phyloP scores from a whole-genome alignment of 2,888 invertebrate species.

The Ormyrus pomaceus region DNA sequence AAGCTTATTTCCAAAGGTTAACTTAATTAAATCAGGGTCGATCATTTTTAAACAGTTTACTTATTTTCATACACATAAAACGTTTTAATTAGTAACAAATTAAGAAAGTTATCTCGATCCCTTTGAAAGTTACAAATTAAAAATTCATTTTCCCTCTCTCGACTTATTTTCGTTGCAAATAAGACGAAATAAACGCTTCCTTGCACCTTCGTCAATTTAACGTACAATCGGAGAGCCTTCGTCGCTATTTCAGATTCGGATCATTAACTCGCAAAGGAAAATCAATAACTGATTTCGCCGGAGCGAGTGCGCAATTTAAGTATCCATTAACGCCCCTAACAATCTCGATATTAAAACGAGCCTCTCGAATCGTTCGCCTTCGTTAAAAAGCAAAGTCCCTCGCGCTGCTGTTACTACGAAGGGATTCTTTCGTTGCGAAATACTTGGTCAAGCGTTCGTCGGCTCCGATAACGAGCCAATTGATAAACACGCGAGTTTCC shows the following conservation, averaged over 20 bases:
- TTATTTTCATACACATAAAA: no score
- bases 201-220: no score
- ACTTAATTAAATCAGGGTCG: no score
- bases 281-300: slow-evolving; percentile 4
- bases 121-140: no score
- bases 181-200: no score
- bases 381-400: slow-evolving; percentile 17
- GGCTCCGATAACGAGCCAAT: slow-evolving; percentile 25
- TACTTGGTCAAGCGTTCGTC: background rate
- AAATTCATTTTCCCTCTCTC: no score
- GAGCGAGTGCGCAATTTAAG: background rate
- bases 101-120: no score
- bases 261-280: background rate
- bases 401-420: slow-evolving; percentile 15
- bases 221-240: no score
- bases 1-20: no score
- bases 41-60: no score
- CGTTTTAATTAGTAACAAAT: no score
- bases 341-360: slow-evolving; percentile 8
- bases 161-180: no score
- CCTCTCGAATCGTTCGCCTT: slow-evolving; percentile 1
- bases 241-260: background rate
- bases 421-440: background rate
- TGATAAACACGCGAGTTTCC: slow-evolving; percentile 4
- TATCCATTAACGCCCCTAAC: slow-evolving; percentile 14